Percentiles rank a stretch among this genome's conserved stretches.
These are phyloP conservation scores for Pseudochirops corinnae DNA, from an alignment of 2,797 vertebrate species.

Conservation along the genomic window DNA sequence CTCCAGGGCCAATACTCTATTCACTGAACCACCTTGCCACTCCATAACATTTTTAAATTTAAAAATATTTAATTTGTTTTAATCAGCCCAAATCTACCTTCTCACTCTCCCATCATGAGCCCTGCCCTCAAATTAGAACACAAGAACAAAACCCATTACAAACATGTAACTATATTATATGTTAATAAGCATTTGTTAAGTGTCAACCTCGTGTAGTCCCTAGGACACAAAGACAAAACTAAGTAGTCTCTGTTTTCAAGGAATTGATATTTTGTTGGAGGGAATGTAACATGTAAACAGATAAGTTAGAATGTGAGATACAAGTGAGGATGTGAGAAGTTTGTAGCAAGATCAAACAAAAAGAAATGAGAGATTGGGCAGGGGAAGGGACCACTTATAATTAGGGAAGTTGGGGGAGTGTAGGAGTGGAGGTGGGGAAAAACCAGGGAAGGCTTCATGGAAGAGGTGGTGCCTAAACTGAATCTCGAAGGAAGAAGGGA, in stretches of 20 bases:
- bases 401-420: neutral
- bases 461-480: neutral
- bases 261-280: neutral
- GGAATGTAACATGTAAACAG: neutral
- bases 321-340: neutral
- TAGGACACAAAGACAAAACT: neutral
- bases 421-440: neutral
- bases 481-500: neutral
- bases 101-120: neutral
- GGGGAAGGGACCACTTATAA: neutral
- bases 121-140: neutral
- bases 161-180: neutral
- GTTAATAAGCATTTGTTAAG: neutral
- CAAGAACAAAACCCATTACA: neutral
- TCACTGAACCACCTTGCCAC: no score
- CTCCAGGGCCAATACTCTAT: no score
- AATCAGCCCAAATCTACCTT: neutral
- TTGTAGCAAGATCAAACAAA: neutral
- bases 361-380: neutral
- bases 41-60: neutral
- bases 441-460: neutral
- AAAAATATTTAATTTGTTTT: neutral
- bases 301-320: neutral
- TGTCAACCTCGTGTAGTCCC: neutral
- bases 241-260: neutral